Conservation (phyloP, 2,888 invertebrate genomes). For the Notocelia uddmanniana region DNA sequence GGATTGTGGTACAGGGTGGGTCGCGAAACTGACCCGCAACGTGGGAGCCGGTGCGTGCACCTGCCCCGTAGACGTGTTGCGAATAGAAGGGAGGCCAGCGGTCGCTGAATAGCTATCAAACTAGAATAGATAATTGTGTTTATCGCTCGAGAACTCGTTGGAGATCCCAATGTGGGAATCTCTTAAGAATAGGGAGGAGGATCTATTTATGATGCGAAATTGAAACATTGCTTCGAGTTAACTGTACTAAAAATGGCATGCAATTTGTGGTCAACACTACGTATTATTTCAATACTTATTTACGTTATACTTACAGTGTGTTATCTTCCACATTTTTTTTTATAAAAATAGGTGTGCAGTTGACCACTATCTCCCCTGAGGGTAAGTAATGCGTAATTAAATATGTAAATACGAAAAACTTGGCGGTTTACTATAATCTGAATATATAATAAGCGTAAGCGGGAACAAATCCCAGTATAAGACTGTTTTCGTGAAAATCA, state of each 20-base stretch:
- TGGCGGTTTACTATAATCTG: too few relatives aligned
- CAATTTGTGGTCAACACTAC: neutral
- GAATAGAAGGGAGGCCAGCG: conserved; percentile 42
- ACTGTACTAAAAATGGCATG: neutral
- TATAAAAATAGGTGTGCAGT: too few relatives aligned
- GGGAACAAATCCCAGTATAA: too few relatives aligned
- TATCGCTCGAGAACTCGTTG: conserved; percentile 28
- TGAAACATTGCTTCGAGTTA: neutral
- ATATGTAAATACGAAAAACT: too few relatives aligned
- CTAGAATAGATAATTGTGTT: conserved; percentile 44
- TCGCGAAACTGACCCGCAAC: conserved; percentile 44
- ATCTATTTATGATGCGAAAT: conserved; percentile 17
- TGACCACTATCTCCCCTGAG: too few relatives aligned
- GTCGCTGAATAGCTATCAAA: conserved; percentile 41
- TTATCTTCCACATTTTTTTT: too few relatives aligned
- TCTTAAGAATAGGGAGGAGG: conserved; percentile 19
- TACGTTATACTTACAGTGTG: too few relatives aligned
- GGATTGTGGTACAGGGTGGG: conserved; percentile 38
- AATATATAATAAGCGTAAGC: too few relatives aligned
- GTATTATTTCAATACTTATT: neutral
- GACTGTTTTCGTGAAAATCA: too few relatives aligned
- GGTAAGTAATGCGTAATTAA: too few relatives aligned
- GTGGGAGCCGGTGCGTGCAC: conserved; percentile 45
- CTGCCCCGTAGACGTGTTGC: conserved; percentile 41
- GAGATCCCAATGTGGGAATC: conserved; percentile 35